A percentile compares a stretch with the other conserved stretches of the same genome.
These are phyloP conservation scores for Psittacula echo DNA, from an alignment of 2,797 vertebrate species.

Conservation along the genomic window DNA sequence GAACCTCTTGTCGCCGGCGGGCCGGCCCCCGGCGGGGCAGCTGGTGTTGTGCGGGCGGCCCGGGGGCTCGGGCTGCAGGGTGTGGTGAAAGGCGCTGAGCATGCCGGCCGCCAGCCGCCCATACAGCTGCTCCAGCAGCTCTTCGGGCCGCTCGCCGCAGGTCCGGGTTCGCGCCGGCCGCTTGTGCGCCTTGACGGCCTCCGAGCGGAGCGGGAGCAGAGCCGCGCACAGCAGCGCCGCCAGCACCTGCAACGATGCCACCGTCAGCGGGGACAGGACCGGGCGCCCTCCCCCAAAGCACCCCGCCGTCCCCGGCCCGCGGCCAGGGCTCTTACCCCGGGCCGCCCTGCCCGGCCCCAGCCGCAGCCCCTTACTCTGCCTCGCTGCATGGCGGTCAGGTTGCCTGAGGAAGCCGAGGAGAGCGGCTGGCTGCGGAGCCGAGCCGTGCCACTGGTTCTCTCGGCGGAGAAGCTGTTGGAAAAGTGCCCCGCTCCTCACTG, in stretches of 20 bases:
- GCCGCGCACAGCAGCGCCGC: constrained; percentile 37
- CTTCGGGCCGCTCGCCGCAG: constrained; percentile 90
- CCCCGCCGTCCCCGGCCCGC: not conserved
- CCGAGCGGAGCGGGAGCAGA: constrained; percentile 27
- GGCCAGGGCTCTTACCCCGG: not conserved
- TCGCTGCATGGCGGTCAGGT: not conserved
- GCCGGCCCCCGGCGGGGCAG: constrained; percentile 80
- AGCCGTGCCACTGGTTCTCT: constrained; percentile 23
- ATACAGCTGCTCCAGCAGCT: constrained; percentile 93
- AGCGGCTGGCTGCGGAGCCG: not conserved
- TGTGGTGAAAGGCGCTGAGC: constrained; percentile 93
- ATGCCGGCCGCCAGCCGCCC: constrained; percentile 91
- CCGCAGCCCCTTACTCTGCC: constrained; percentile 24
- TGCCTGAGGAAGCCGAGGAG: not conserved
- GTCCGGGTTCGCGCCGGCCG: constrained; percentile 78
- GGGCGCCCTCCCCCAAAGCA: not conserved
- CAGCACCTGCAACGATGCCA: constrained; percentile 24
- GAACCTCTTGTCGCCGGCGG: constrained; percentile 71
- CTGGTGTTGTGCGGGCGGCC: constrained; percentile 83
- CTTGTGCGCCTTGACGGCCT: constrained; percentile 72
- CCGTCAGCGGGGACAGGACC: not conserved
- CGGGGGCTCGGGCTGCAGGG: constrained; percentile 88
- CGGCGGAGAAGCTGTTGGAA: constrained; percentile 50
- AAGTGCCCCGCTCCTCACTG: constrained; percentile 40
- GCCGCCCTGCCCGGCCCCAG: not conserved